These are phyloP conservation scores for Muraenolepis orangiensis DNA, from an alignment of 2,797 vertebrate genomes.

Conservation along the genomic window DNA sequence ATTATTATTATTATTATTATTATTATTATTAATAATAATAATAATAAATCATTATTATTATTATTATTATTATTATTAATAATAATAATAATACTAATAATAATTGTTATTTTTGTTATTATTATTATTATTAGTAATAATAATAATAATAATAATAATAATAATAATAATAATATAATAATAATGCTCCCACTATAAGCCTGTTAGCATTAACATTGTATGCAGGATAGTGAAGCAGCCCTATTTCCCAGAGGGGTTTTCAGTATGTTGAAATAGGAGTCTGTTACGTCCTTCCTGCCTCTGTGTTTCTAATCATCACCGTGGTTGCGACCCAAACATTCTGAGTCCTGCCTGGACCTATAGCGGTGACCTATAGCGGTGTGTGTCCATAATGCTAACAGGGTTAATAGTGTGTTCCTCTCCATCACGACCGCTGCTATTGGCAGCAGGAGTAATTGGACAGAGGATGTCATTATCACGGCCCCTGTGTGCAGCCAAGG, in stretches of 20 bases:
- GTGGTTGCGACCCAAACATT: conserved; percentile 43
- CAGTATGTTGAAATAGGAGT: background rate
- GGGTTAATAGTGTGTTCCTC: conserved; percentile 67
- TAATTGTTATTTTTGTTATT: too few species aligned
- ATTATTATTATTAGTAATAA: too few species aligned
- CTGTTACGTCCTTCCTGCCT: conserved; percentile 12
- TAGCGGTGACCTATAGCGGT: too few species aligned
- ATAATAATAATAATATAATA: background rate
- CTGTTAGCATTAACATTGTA: background rate
- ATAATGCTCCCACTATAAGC: background rate
- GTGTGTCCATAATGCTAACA: conserved; percentile 65
- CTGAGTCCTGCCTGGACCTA: conserved; percentile 44
- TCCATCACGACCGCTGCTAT: conserved; percentile 67
- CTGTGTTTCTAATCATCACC: conserved; percentile 32
- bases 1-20: background rate
- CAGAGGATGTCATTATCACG: conserved; percentile 69
- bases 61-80: too few species aligned
- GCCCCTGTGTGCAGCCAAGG: conserved; percentile 49
- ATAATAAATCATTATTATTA: too few species aligned
- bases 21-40: too few species aligned
- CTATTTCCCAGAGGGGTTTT: background rate
- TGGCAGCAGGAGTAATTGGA: conserved; percentile 68
- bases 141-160: too few species aligned
- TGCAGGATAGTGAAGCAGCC: background rate
- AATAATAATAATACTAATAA: too few species aligned